Evolutionary conservation across 2,888 invertebrate species (phyloP), one percentile per base, ranked within the genome.

Genomic region (Limnephilus lunatus): DNA sequence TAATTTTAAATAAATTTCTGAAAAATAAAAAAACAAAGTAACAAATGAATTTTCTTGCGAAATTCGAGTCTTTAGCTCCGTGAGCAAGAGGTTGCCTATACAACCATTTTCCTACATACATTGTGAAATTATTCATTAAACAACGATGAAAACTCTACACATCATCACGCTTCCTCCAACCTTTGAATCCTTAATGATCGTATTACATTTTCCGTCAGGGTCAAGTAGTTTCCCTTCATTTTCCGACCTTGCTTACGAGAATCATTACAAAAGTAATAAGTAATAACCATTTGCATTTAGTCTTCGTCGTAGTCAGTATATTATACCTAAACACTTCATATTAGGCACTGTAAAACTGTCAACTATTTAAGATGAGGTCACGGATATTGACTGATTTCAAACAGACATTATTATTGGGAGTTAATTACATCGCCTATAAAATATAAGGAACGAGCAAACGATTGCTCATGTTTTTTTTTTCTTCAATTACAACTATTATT

Each of bases 291-390:
- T 68, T 25, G 68, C 68, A 25, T 68, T 25, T 68, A 68, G 68
- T 68, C 25, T 68, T 68, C 9, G 9, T 68, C 68, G 68, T n/a
- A 68, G 25, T 25, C 68, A 68, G 25, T 68, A n/a, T 7, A n/a
- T 19, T 19, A 53, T 9, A n/a, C 68, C 68, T 68, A 68, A 68
- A 68, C 68, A 68, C 68, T 68, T 68, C n/a, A 68, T n/a, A 68
- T 68, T n/a, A 15, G 48, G 48, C 48, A 68, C 68, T n/a, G 68
- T 68, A 25, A 68, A 68, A 68, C 68, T 68, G 68, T 68, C 68
- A 68, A 68, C 25, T 68, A n/a, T 68, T 83, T 11, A 39, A 83
- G 39, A 83, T 83, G 83, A 83, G 83, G 83, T 83, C 83, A 83
- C 0, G 11, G 30, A 83, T 68, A n/a, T n/a, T 68, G 25, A 68